phyloP scores from a whole-genome alignment of 1,140 invertebrate species.

The Tetramorium simillimum region DNA sequence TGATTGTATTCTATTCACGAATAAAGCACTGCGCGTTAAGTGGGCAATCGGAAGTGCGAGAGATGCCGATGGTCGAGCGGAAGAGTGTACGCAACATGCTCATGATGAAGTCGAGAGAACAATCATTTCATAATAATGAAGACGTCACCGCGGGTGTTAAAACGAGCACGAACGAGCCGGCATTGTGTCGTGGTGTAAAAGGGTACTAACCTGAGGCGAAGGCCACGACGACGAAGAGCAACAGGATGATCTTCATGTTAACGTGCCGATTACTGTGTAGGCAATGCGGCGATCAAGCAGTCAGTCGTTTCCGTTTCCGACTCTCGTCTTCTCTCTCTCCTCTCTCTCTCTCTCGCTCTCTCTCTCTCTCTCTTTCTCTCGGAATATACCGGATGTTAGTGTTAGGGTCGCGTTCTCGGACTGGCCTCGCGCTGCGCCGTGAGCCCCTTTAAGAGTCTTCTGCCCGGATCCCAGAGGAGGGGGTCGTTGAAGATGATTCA shows the following conservation, averaged over 20 bases:
- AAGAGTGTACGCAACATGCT: background rate
- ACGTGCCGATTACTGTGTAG: constrained; percentile 70
- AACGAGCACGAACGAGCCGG: background rate
- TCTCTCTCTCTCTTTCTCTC: constrained; percentile 54
- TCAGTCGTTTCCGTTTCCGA: constrained; percentile 75
- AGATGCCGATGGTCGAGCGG: constrained; percentile 13
- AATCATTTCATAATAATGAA: constrained; percentile 54
- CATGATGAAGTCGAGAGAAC: constrained; percentile 14
- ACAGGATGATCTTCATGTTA: constrained; percentile 81
- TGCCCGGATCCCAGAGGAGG: constrained; percentile 81
- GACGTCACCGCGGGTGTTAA: constrained; percentile 38
- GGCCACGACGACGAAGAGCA: constrained; percentile 78
- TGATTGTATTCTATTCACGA: background rate
- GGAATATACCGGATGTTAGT: constrained; percentile 83
- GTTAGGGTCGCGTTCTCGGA: constrained; percentile 85
- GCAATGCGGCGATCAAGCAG: constrained; percentile 66
- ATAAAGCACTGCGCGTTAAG: background rate
- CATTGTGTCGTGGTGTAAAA: constrained; percentile 27
- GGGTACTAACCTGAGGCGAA: constrained; percentile 81
- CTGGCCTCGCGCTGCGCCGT: constrained; percentile 82
- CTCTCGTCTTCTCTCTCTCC: constrained; percentile 50
- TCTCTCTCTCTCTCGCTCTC: constrained; percentile 41
- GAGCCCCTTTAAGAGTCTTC: constrained; percentile 85
- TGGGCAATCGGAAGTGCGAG: background rate
- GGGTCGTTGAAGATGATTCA: constrained; percentile 83